Conservation (phyloP, 2,797 vertebrate species). For the Tragopan temminckii region DNA sequence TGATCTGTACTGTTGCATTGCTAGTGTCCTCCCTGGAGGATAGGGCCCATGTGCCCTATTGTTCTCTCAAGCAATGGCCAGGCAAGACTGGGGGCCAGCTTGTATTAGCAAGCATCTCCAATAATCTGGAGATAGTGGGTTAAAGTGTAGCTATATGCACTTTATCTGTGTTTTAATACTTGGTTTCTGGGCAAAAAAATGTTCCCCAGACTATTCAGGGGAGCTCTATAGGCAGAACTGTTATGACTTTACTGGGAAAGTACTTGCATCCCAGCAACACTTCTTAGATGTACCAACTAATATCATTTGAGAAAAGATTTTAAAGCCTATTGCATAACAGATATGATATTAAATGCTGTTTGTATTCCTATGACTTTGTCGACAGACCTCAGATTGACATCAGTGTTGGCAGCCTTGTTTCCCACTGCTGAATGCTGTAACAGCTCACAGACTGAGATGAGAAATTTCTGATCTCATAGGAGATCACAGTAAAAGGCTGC, state of each 20-base stretch:
- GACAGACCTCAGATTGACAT: neutral
- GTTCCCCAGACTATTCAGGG: neutral
- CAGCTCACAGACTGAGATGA: neutral
- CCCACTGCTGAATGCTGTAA: neutral
- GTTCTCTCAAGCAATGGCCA: neutral
- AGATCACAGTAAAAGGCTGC: neutral
- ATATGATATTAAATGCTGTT: neutral
- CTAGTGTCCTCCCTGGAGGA: neutral
- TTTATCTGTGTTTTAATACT: neutral
- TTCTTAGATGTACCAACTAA: neutral
- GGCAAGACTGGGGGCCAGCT: neutral
- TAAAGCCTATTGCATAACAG: neutral
- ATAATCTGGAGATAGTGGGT: neutral
- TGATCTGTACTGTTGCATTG: neutral
- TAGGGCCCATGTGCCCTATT: fast-evolving
- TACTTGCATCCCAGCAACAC: neutral
- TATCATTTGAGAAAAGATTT: neutral
- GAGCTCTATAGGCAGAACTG: neutral
- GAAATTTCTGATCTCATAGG: constrained; percentile 32
- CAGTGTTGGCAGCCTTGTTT: fast-evolving
- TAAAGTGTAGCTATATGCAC: neutral
- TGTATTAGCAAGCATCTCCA: neutral
- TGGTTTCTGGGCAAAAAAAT: neutral
- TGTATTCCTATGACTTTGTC: neutral
- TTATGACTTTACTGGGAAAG: neutral